phyloP scores from a whole-genome alignment of 1,140 invertebrate species.

The Caenorhabditis briggsae region DNA sequence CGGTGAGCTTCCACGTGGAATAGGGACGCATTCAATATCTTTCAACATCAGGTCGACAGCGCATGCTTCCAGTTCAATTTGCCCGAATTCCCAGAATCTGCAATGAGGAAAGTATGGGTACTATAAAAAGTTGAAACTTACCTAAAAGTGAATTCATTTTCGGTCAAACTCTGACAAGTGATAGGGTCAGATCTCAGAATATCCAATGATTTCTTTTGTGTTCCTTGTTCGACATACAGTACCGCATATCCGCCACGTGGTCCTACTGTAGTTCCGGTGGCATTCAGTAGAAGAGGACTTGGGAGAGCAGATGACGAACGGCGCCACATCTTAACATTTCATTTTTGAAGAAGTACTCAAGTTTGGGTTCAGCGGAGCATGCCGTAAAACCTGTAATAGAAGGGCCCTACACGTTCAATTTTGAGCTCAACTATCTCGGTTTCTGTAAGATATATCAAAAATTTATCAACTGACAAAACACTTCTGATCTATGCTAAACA shows the following conservation, averaged over 20 bases:
- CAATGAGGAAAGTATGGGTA: conserved; percentile 51
- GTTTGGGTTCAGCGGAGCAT: neutral
- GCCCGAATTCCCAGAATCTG: conserved; percentile 74
- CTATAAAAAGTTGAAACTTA: conserved; percentile 4
- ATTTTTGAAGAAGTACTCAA: neutral
- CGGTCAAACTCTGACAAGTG: conserved; percentile 67
- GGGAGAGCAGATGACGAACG: conserved; percentile 67
- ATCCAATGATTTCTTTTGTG: conserved; percentile 45
- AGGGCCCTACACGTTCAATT: no score
- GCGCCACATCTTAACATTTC: conserved; percentile 67
- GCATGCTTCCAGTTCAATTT: conserved; percentile 71
- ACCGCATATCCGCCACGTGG: conserved; percentile 72
- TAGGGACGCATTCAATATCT: conserved; percentile 72
- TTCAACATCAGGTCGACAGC: conserved; percentile 71
- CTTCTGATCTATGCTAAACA: no score
- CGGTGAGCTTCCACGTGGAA: conserved; percentile 71
- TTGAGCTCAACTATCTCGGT: no score
- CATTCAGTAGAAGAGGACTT: conserved; percentile 71
- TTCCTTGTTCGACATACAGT: conserved; percentile 74
- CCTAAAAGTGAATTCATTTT: conserved; percentile 64
- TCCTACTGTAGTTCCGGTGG: conserved; percentile 74
- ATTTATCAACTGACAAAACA: no score
- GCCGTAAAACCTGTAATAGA: no score
- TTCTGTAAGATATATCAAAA: no score
- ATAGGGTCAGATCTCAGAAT: conserved; percentile 72